phyloP scores from a whole-genome alignment of 2,113 vertebrate species.

The Balaenoptera acutorostrata region DNA sequence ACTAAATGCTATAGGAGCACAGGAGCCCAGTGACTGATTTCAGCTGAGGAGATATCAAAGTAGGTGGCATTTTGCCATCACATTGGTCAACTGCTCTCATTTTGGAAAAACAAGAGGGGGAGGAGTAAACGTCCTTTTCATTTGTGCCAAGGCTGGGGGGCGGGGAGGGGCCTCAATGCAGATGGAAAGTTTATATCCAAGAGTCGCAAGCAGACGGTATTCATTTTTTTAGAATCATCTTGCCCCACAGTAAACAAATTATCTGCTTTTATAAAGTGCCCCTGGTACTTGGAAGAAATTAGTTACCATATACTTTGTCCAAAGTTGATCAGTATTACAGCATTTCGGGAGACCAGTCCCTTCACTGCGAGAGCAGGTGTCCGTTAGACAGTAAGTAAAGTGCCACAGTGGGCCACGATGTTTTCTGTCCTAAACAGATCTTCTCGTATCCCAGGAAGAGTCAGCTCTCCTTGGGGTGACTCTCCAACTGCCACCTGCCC shows the following conservation, averaged over 20 bases:
- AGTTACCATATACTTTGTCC: background rate
- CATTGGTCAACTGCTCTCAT: rapidly evolving
- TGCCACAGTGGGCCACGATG: rapidly evolving
- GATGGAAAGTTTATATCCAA: background rate
- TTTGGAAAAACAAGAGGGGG: rapidly evolving
- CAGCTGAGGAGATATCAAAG: background rate
- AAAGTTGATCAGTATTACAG: background rate
- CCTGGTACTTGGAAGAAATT: background rate
- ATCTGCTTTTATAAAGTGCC: background rate
- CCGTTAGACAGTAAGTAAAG: no score
- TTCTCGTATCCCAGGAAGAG: rapidly evolving
- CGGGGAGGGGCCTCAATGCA: rapidly evolving
- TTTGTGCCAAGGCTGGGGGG: background rate
- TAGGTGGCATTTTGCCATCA: no score
- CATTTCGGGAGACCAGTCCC: background rate
- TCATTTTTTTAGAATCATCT: background rate
- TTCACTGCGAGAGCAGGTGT: background rate
- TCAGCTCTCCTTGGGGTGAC: background rate
- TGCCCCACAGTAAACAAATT: background rate
- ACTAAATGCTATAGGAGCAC: background rate
- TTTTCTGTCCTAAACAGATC: no score
- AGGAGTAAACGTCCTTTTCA: background rate
- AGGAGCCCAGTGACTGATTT: rapidly evolving
- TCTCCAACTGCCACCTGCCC: background rate
- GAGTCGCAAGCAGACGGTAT: rapidly evolving